Conservation (phyloP, 1,140 invertebrate species). For the Bradysia coprophila region DNA sequence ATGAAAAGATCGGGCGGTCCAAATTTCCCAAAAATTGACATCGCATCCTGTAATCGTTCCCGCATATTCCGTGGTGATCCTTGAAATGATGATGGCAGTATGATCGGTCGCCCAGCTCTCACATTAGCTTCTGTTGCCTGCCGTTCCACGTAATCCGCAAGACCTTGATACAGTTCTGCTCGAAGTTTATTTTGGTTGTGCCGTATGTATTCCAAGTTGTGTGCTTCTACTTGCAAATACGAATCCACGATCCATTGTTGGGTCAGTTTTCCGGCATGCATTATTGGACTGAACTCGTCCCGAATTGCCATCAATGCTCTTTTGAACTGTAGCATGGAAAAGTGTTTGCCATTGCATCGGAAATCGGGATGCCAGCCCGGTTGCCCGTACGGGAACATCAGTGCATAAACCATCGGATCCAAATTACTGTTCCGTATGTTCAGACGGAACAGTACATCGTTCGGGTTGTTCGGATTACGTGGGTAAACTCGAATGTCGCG, state of each 20-base stretch:
- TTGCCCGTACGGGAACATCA: background rate
- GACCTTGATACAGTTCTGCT: background rate
- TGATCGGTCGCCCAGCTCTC: conserved; percentile 15
- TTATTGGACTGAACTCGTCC: no score
- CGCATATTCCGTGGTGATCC: conserved; percentile 26
- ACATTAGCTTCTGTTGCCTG: conserved; percentile 11
- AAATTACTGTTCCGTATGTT: background rate
- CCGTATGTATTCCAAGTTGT: background rate
- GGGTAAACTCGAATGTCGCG: background rate
- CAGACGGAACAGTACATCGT: background rate
- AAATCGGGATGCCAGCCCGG: no score
- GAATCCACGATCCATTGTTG: background rate
- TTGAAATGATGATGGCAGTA: conserved; percentile 24
- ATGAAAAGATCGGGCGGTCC: conserved; percentile 24
- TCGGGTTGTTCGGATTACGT: background rate
- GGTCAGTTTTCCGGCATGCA: background rate
- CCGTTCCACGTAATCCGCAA: background rate
- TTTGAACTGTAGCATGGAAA: no score
- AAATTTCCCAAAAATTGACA: conserved; percentile 26
- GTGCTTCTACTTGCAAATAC: background rate
- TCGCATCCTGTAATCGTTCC: conserved; percentile 27
- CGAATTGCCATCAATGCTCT: no score
- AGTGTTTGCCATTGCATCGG: no score
- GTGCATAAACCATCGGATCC: background rate
- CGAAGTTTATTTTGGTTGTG: background rate